Base-by-base conservation (phyloP, 2,888 invertebrate species). In the Rhagium mordax region DNA sequence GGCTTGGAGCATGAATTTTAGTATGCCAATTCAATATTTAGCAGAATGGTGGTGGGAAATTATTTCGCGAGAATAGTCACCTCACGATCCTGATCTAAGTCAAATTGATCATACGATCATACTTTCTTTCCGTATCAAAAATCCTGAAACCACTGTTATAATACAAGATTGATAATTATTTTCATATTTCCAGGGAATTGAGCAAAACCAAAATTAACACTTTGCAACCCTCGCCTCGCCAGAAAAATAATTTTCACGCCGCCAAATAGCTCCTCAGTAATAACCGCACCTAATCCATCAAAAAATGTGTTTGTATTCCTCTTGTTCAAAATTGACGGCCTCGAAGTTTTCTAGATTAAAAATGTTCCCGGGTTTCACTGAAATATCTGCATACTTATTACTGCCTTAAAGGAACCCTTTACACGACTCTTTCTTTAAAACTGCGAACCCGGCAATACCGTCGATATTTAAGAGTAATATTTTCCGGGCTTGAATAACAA, bases 331-430 rank as follows among this genome's bases (percentile, higher is more conserved):
- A 41, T n/a, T 15, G 51, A 51, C 16, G 51, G 13, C 51, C 16
- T 51, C 7, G 18, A 51, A 51, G 18, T 51, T 20, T 51, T 51
- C 51, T 8, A 20, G 51, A 51, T 51, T 51, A 51, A 18, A 51
- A 51, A 7, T 18, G 51, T 51, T 51, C 51, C 20, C 16, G 8
- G 49, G 18, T 16, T 5, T 18, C 18, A 51, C 51, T 20, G 51
- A 51, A 51, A 51, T 51, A 51, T 51, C 16, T 51, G 16, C 51
- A 20, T 20, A 20, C 18, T 51, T 51, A 51, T 51, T 51, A 51
- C 51, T 10, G 18, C 51, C 20, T 20, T 51, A 18, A 51, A 49
- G 6, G n/a, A 20, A 1, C 20, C 16, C 20, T 51, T 51, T 51
- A 10, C 8, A 20, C 2, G 51, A 51, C 18, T 51, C 13, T 20